phyloP scores from a whole-genome alignment of 2,888 invertebrate genomes.

The Sphaerophoria taeniata region DNA sequence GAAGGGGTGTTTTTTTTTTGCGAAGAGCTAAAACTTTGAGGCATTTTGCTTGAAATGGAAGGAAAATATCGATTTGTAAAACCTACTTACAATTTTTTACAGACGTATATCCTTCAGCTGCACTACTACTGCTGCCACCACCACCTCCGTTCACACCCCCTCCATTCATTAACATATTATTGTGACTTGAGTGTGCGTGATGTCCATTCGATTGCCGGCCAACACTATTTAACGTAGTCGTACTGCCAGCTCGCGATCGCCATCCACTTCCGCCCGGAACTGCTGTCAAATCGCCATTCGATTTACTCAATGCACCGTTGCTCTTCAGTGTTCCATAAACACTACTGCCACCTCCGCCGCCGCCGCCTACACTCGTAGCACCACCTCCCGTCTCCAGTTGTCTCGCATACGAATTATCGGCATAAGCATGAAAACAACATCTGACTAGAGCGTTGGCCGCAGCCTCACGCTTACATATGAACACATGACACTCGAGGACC shows the following conservation, averaged over 20 bases:
- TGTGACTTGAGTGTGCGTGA: conserved; percentile 75
- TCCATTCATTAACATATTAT: conserved; percentile 75
- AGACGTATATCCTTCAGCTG: conserved; percentile 82
- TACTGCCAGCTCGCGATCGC: conserved; percentile 85
- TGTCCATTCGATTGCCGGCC: conserved; percentile 83
- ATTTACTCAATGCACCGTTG: conserved; percentile 81
- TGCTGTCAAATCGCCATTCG: conserved; percentile 80
- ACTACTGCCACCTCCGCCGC: conserved; percentile 83
- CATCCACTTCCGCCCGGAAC: conserved; percentile 82
- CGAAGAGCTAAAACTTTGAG: too few species aligned
- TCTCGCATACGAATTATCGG: conserved; percentile 96
- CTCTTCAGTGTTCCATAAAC: conserved; percentile 84
- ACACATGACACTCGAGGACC: conserved; percentile 99
- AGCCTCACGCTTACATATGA: conserved; percentile 97
- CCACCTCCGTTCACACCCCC: conserved; percentile 76
- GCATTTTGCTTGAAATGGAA: too few species aligned
- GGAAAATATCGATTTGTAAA: background rate
- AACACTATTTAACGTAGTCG: conserved; percentile 85
- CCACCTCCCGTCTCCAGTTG: conserved; percentile 88
- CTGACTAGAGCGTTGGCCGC: conserved; percentile 98
- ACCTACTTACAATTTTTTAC: conserved; percentile 82
- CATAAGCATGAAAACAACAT: conserved; percentile 98
- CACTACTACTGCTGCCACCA: conserved; percentile 80
- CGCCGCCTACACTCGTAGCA: conserved; percentile 79
- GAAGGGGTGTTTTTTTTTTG: too few species aligned